phyloP scores from a whole-genome alignment of 2,797 vertebrate genomes.

The Catharus ustulatus region DNA sequence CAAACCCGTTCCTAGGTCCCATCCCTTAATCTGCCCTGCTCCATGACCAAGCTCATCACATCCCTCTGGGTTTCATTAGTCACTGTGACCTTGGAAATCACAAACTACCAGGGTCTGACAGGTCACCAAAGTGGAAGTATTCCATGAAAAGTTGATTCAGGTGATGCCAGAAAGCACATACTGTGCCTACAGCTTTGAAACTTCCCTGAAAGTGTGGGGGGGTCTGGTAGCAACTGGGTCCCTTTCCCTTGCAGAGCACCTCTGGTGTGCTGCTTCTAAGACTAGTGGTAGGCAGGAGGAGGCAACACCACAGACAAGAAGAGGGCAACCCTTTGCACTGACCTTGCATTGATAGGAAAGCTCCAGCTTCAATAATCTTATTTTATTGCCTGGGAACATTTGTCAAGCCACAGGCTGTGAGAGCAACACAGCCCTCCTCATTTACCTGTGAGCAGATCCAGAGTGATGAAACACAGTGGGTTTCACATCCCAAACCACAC shows the following conservation, averaged over 20 bases:
- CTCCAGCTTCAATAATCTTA: background rate
- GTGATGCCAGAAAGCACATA: background rate
- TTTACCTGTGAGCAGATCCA: background rate
- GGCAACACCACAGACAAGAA: background rate
- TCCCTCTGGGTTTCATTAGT: background rate
- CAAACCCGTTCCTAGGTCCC: background rate
- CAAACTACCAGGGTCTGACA: background rate
- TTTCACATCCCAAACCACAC: background rate
- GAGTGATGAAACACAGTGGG: background rate
- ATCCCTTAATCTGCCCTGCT: background rate
- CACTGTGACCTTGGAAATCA: background rate
- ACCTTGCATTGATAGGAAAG: background rate
- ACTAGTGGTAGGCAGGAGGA: background rate
- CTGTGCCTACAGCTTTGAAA: background rate
- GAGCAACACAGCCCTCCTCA: background rate
- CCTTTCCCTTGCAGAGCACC: background rate
- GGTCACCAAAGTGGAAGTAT: background rate
- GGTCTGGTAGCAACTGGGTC: background rate
- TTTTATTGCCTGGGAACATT: background rate
- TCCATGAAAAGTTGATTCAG: background rate
- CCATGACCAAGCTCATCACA: background rate
- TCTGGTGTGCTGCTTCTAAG: background rate
- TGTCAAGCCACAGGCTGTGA: background rate
- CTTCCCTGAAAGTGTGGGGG: background rate
- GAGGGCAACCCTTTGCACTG: background rate